Percentiles rank a stretch among this genome's conserved stretches.
Evolutionary conservation across 2,113 vertebrate species (phyloP).

Genomic region (Buteo buteo): DNA sequence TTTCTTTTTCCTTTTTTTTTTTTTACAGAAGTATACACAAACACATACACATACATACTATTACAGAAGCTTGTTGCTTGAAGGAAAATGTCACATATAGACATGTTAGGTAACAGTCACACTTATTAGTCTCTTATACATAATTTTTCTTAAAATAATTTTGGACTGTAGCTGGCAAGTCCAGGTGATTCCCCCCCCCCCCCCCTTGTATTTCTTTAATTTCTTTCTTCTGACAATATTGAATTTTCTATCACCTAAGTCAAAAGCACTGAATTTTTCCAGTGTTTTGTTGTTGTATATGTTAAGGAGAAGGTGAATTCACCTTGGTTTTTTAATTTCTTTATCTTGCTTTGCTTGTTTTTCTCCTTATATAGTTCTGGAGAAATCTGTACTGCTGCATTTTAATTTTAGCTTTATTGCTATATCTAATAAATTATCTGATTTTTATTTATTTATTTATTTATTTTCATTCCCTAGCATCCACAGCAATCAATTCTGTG

Average conservation of each 20-base stretch:
- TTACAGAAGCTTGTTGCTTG: slow-evolving; percentile 8
- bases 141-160: slow-evolving; percentile 54
- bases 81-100: slow-evolving; percentile 38
- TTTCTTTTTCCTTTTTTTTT: too few relatives aligned
- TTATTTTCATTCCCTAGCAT: not conserved
- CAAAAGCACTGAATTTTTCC: not conserved
- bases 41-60: not conserved
- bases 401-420: not conserved
- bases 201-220: not conserved
- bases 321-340: not conserved
- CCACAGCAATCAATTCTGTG: not conserved
- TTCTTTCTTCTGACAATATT: slow-evolving; percentile 40
- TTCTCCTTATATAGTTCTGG: not conserved
- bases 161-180: slow-evolving; percentile 10
- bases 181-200: not conserved
- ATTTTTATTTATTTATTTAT: not conserved
- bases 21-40: not conserved
- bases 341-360: not conserved
- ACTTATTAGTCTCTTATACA: slow-evolving; percentile 9
- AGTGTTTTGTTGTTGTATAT: not conserved
- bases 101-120: not conserved
- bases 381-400: not conserved
- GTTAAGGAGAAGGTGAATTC: not conserved
- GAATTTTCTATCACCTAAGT: slow-evolving; percentile 14
- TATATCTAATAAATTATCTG: not conserved